Conservation (phyloP, 2,888 invertebrate genomes). For the Dryadula phaetusa region DNA sequence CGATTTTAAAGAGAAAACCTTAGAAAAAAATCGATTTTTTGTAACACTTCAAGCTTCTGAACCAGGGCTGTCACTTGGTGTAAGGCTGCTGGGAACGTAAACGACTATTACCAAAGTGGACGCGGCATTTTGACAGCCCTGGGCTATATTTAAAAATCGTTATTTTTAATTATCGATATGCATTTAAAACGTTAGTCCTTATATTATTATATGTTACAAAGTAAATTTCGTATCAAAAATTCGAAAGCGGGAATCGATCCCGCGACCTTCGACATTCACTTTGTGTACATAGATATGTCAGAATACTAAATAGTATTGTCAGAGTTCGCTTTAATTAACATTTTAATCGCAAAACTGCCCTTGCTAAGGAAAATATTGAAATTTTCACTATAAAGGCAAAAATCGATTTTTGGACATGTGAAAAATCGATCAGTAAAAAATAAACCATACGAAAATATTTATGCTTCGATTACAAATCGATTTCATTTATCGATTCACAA, state of each 20-base stretch:
- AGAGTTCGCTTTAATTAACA: slow-evolving; percentile 8
- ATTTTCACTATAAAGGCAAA: slow-evolving; percentile 9
- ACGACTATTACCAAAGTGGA: slow-evolving; percentile 1
- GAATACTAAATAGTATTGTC: slow-evolving; percentile 27
- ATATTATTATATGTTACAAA: slow-evolving; percentile 17
- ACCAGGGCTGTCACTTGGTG: slow-evolving; percentile 9
- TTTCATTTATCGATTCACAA: neutral
- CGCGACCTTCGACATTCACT: neutral
- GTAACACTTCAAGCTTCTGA: slow-evolving; percentile 5
- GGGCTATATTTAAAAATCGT: slow-evolving; percentile 10
- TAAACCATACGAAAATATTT: neutral
- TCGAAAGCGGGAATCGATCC: neutral
- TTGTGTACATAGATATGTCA: slow-evolving; percentile 33
- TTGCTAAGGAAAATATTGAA: neutral
- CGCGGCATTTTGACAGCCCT: neutral
- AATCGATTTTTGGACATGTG: neutral
- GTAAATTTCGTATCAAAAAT: slow-evolving; percentile 21
- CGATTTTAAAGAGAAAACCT: slow-evolving; percentile 19
- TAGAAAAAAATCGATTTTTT: neutral
- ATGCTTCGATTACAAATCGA: neutral
- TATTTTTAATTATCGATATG: slow-evolving; percentile 24
- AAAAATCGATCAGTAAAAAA: slow-evolving; percentile 7
- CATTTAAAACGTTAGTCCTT: slow-evolving; percentile 20
- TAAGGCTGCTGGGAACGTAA: slow-evolving; percentile 1
- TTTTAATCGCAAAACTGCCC: neutral